Evolutionary conservation across 2,113 vertebrate species (phyloP).

Genomic region (Pteruthius melanotis): DNA sequence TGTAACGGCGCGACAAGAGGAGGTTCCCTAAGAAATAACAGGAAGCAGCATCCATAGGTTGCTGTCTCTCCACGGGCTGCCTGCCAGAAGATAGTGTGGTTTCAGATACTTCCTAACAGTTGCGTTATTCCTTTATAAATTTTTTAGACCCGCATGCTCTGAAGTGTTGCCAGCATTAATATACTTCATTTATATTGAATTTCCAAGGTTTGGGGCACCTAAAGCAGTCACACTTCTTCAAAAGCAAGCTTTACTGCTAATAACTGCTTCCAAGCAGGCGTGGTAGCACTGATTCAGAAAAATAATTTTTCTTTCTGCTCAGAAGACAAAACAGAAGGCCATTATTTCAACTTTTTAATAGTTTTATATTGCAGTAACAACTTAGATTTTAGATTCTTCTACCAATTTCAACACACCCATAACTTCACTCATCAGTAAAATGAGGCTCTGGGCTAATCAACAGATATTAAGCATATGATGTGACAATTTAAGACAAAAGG

Average conservation of each 20-base stretch:
- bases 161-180: background rate
- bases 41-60: fast-evolving
- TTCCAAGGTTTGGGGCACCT: background rate
- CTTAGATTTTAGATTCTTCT: background rate
- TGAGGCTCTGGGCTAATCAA: background rate
- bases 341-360: background rate
- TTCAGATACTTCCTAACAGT: background rate
- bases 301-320: background rate
- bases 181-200: background rate
- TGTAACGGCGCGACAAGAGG: too few relatives aligned
- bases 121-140: background rate
- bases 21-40: fast-evolving
- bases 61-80: background rate
- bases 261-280: background rate
- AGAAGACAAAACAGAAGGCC: background rate
- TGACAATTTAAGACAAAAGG: background rate
- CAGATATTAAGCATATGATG: background rate
- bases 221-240: background rate
- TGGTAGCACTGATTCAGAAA: background rate
- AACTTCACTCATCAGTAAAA: background rate
- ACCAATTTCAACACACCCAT: background rate
- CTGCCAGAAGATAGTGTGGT: background rate
- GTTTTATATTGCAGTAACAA: background rate
- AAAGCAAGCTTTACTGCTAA: background rate
- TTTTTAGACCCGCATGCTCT: fast-evolving